Conservation (phyloP, 1,140 invertebrate species). For the Holcopasites calliopsidis region DNA sequence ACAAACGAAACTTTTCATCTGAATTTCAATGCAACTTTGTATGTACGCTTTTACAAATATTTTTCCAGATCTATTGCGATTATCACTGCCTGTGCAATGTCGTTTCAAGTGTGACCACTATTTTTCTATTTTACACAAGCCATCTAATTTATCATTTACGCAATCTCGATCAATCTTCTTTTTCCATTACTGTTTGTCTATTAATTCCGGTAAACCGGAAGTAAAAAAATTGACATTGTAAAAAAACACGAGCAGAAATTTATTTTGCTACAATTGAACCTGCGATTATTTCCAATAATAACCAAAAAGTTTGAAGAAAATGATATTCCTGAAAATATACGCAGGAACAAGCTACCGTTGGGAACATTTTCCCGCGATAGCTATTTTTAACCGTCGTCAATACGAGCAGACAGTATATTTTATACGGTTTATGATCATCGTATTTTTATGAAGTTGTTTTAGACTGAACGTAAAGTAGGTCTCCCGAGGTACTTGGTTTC, state of each 20-base stretch:
- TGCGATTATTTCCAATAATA: not conserved
- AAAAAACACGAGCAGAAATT: not conserved
- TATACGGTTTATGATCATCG: slow-evolving; percentile 28
- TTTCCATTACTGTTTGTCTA: too few relatives aligned
- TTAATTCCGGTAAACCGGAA: too few relatives aligned
- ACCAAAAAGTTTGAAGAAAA: too few relatives aligned
- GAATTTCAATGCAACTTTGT: slow-evolving; percentile 31
- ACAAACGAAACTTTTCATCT: slow-evolving; percentile 42
- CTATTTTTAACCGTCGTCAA: slow-evolving; percentile 26
- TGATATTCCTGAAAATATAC: too few relatives aligned
- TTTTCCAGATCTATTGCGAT: slow-evolving; percentile 50
- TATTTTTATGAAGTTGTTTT: slow-evolving; percentile 31
- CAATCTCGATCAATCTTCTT: not conserved
- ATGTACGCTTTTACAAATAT: slow-evolving; percentile 43
- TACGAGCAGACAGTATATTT: slow-evolving; percentile 22
- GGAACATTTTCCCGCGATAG: not conserved
- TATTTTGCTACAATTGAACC: not conserved
- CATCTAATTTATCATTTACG: slow-evolving; percentile 27
- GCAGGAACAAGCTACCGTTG: not conserved
- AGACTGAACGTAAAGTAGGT: slow-evolving; percentile 3
- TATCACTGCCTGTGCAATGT: slow-evolving; percentile 66
- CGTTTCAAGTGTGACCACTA: slow-evolving; percentile 24
- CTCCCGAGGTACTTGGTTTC: not conserved
- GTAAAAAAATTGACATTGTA: too few relatives aligned
- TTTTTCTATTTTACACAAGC: slow-evolving; percentile 36